These are phyloP conservation scores for Serilophus lunatus DNA, from an alignment of 2,113 vertebrate species.

Conservation along the genomic window DNA sequence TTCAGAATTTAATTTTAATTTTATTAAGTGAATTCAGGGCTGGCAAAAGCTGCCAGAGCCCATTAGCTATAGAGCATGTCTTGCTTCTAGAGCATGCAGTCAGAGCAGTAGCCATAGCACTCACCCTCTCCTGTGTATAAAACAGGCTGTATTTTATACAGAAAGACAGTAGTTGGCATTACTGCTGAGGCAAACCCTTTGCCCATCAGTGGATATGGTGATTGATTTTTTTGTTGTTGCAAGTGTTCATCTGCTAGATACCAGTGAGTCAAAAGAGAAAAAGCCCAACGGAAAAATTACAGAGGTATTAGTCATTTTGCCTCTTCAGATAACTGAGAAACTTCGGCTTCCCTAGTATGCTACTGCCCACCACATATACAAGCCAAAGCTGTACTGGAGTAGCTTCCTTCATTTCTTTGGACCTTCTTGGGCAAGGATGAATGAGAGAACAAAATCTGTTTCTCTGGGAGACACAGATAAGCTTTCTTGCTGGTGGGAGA, in stretches of 20 bases:
- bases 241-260: neutral
- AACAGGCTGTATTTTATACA: neutral
- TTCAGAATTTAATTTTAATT: constrained; percentile 45
- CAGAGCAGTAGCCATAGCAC: neutral
- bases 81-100: neutral
- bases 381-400: neutral
- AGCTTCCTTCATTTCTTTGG: neutral
- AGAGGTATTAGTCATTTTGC: neutral
- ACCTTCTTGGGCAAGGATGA: neutral
- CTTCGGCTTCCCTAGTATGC: rapidly evolving
- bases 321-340: neutral
- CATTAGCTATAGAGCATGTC: neutral
- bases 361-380: neutral
- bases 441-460: neutral
- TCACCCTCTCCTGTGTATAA: neutral
- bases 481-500: neutral
- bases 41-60: constrained; percentile 2
- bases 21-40: constrained; percentile 35
- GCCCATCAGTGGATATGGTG: neutral
- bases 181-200: neutral
- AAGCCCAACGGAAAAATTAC: neutral
- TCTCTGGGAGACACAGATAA: neutral
- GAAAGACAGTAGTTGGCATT: neutral
- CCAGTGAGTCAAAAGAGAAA: neutral
- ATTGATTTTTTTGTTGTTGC: neutral